Conservation (phyloP, 1,140 invertebrate species). For the Dinothrombium tinctorium region DNA sequence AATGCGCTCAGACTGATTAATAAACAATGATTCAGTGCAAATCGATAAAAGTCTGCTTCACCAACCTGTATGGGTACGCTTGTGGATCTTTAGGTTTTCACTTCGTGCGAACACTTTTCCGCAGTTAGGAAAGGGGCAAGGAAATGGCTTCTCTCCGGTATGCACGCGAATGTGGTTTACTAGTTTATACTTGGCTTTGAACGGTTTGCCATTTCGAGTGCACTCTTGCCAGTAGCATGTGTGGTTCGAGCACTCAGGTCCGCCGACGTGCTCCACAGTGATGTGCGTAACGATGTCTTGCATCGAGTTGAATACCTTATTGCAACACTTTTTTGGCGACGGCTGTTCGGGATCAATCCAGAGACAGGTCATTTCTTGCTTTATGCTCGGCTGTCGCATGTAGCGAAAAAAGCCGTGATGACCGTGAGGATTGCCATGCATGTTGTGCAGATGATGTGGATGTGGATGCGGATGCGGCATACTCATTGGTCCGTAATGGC, state of each 20-base stretch:
- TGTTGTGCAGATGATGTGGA: too few species aligned
- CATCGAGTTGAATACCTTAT: constrained; percentile 73
- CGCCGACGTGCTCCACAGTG: constrained; percentile 89
- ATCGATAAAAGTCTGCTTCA: too few species aligned
- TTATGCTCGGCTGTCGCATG: constrained; percentile 22
- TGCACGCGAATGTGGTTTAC: constrained; percentile 98
- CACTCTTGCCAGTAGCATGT: constrained; percentile 90
- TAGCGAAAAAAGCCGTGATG: not conserved
- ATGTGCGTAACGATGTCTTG: constrained; percentile 92
- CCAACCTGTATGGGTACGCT: constrained; percentile 55
- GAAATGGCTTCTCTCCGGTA: constrained; percentile 95
- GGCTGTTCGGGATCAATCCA: constrained; percentile 73
- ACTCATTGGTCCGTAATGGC: too few species aligned
- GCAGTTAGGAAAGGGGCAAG: constrained; percentile 81
- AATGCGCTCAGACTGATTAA: too few species aligned
- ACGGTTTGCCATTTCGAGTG: constrained; percentile 68
- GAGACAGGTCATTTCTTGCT: constrained; percentile 71
- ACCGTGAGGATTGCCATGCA: too few species aligned
- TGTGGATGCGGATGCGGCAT: too few species aligned
- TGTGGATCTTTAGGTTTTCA: constrained; percentile 97
- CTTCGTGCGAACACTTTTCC: constrained; percentile 93
- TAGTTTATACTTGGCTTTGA: constrained; percentile 99
- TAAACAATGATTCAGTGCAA: too few species aligned
- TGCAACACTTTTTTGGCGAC: constrained; percentile 39
- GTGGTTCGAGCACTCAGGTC: constrained; percentile 88